Percentiles rank a stretch among this genome's conserved stretches.
These are phyloP conservation scores for Amphiduros pacificus DNA, from an alignment of 2,888 invertebrate genomes.

Conservation along the genomic window DNA sequence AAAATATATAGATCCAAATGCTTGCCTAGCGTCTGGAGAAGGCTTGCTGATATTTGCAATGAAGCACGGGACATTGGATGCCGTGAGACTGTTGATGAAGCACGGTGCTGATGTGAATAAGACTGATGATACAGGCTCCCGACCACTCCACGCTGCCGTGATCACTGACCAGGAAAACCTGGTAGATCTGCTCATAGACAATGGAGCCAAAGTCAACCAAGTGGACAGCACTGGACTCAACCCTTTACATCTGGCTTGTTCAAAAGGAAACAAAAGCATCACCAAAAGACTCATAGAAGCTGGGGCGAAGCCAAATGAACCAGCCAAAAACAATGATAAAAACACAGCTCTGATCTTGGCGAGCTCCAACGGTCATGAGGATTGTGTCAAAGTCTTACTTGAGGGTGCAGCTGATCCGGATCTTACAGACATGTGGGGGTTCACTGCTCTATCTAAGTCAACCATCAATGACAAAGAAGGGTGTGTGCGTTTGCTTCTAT, in stretches of 20 bases:
- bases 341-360: neutral
- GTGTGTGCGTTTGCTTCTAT: neutral
- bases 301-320: neutral
- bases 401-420: neutral
- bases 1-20: neutral
- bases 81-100: neutral
- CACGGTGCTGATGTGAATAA: neutral
- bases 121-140: neutral
- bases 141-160: neutral
- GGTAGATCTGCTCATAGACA: neutral
- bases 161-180: neutral
- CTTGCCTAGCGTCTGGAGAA: neutral
- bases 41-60: neutral
- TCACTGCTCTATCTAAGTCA: neutral
- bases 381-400: neutral
- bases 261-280: neutral
- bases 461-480: neutral
- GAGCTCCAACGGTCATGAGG: neutral
- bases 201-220: neutral
- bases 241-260: neutral
- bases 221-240: neutral
- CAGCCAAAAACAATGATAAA: neutral
- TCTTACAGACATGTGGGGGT: neutral
- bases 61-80: neutral
- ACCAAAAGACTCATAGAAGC: neutral